These are phyloP conservation scores for Podocnemis expansa DNA, from an alignment of 2,113 vertebrate genomes.

Conservation along the genomic window DNA sequence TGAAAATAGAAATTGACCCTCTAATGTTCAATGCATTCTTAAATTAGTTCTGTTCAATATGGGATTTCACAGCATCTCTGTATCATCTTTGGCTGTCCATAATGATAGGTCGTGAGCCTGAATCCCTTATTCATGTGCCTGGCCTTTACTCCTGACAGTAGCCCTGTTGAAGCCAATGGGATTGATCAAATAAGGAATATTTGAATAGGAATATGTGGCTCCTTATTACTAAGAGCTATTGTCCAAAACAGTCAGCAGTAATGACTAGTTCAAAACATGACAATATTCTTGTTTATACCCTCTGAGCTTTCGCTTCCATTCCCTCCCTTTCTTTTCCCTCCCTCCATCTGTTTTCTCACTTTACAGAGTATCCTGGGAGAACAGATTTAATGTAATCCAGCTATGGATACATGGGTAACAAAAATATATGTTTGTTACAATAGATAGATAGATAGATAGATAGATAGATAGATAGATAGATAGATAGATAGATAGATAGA, in stretches of 20 bases:
- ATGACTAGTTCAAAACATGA: neutral
- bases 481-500: no score
- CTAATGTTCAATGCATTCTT: neutral
- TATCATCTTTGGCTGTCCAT: neutral
- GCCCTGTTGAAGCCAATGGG: neutral
- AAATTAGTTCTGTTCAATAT: neutral
- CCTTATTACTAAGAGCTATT: neutral
- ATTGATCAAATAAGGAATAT: fast-evolving
- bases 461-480: no score
- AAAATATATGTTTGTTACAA: neutral
- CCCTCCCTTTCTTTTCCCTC: no score
- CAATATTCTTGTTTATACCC: neutral
- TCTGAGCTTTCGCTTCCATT: neutral
- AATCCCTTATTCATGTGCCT: fast-evolving
- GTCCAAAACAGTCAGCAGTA: neutral
- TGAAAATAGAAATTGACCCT: neutral
- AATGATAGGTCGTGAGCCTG: neutral
- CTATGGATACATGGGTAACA: neutral
- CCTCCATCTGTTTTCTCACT: neutral
- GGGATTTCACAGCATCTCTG: neutral
- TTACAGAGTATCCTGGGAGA: neutral
- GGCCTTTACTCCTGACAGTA: neutral
- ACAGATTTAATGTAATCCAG: neutral
- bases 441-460: no score
- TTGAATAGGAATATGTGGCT: neutral